These are phyloP conservation scores for Steinernema hermaphroditum DNA, from an alignment of 2,888 invertebrate species.

Conservation along the genomic window DNA sequence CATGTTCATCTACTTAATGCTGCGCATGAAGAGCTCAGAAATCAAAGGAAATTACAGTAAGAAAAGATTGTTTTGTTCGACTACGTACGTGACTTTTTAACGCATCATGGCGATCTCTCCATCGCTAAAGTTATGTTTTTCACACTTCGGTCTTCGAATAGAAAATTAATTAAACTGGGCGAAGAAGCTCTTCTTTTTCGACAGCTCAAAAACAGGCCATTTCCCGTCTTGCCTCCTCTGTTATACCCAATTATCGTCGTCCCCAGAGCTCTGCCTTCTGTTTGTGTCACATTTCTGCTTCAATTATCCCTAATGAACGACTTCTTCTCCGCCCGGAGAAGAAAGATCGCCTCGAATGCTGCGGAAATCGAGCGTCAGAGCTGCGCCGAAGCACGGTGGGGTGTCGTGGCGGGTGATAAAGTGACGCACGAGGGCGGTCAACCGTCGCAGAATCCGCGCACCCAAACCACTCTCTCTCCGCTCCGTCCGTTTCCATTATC, in stretches of 20 bases:
- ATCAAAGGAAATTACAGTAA: no score
- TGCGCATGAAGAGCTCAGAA: no score
- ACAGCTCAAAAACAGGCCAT: no score
- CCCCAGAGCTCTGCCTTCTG: background rate
- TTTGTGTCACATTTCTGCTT: background rate
- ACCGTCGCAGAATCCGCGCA: slow-evolving; percentile 17
- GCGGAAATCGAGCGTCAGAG: background rate
- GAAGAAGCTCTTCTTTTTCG: no score
- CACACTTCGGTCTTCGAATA: no score
- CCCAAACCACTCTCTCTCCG: background rate
- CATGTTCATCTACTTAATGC: no score
- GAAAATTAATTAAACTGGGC: no score
- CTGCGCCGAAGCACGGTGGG: background rate
- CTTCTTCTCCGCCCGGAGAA: background rate
- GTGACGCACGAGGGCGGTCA: slow-evolving; percentile 18
- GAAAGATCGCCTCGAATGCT: background rate
- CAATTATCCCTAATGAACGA: slow-evolving; percentile 17
- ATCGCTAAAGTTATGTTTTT: no score
- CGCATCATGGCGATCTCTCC: no score
- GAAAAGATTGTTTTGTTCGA: no score
- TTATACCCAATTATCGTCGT: background rate
- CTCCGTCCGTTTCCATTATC: slow-evolving; percentile 4
- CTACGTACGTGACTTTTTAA: no score
- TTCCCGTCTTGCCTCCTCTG: no score
- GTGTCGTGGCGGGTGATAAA: slow-evolving; percentile 7